These are phyloP conservation scores for Cheirogaleus medius DNA, from an alignment of 2,113 vertebrate genomes.

Conservation along the genomic window DNA sequence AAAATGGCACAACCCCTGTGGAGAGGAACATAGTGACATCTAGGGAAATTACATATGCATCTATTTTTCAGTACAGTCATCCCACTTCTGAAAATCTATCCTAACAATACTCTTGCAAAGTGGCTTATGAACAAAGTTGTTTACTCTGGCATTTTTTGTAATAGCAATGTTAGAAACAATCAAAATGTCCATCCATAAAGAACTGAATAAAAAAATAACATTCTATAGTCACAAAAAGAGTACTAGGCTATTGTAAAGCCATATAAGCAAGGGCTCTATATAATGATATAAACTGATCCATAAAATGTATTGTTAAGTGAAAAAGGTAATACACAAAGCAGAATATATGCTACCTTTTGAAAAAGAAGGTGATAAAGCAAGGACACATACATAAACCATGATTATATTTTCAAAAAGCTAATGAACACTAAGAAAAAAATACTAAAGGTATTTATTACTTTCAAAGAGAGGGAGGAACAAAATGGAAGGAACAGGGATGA, in stretches of 20 bases:
- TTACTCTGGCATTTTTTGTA: background rate
- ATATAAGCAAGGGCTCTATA: background rate
- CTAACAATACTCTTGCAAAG: background rate
- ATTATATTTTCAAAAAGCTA: background rate
- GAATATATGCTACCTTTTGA: background rate
- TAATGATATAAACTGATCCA: background rate
- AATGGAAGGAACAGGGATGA: background rate
- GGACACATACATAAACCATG: background rate
- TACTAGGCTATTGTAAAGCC: background rate
- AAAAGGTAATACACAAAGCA: background rate
- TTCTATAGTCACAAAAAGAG: background rate
- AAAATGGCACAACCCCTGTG: background rate
- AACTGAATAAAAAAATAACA: background rate
- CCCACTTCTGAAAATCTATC: background rate
- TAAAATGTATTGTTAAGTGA: background rate
- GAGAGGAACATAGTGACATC: background rate
- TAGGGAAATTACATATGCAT: background rate
- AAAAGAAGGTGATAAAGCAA: background rate
- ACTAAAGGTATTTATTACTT: background rate
- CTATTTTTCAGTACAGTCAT: background rate
- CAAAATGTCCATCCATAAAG: background rate
- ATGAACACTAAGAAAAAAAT: background rate
- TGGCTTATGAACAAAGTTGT: background rate
- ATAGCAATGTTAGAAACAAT: background rate
- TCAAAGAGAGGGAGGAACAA: background rate